Conservation (phyloP, 1,140 invertebrate species). For the Drosophila varians region DNA sequence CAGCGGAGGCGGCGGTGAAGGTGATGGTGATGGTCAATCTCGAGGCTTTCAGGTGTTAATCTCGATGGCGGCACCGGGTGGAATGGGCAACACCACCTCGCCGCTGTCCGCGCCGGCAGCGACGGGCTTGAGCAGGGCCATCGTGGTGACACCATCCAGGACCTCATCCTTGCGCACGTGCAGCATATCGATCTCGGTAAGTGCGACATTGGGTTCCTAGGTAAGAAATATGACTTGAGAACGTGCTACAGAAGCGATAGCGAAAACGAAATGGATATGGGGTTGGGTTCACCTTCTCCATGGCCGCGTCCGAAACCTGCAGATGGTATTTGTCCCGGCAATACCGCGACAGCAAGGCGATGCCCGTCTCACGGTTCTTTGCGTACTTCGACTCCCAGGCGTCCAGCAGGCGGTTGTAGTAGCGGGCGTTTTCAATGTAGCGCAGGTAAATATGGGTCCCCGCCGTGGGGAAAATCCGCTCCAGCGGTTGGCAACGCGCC, state of each 20-base stretch:
- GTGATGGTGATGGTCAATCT: constrained; percentile 11
- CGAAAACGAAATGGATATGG: not conserved
- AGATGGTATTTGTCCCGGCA: constrained; percentile 90
- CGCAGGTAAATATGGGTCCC: constrained; percentile 91
- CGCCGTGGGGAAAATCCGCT: constrained; percentile 94
- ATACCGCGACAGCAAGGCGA: constrained; percentile 87
- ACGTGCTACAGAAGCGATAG: constrained; percentile 6
- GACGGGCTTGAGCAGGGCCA: constrained; percentile 36
- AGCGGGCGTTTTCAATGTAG: constrained; percentile 93
- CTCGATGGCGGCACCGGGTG: constrained; percentile 15
- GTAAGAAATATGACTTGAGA: constrained; percentile 5
- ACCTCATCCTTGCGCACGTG: constrained; percentile 73
- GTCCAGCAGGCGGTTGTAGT: constrained; percentile 97
- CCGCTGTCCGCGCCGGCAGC: constrained; percentile 6
- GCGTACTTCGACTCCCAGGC: constrained; percentile 94
- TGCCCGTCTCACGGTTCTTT: constrained; percentile 87
- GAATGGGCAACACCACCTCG: constrained; percentile 20
- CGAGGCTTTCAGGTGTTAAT: constrained; percentile 31
- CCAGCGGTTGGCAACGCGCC: constrained; percentile 87
- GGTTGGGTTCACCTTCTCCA: constrained; percentile 67
- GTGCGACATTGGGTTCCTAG: constrained; percentile 74
- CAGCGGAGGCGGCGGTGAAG: not conserved
- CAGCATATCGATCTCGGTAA: constrained; percentile 80
- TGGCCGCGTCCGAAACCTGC: constrained; percentile 85
- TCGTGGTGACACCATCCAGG: constrained; percentile 45